phyloP scores from a whole-genome alignment of 2,113 vertebrate species.

The Symphodus melops region DNA sequence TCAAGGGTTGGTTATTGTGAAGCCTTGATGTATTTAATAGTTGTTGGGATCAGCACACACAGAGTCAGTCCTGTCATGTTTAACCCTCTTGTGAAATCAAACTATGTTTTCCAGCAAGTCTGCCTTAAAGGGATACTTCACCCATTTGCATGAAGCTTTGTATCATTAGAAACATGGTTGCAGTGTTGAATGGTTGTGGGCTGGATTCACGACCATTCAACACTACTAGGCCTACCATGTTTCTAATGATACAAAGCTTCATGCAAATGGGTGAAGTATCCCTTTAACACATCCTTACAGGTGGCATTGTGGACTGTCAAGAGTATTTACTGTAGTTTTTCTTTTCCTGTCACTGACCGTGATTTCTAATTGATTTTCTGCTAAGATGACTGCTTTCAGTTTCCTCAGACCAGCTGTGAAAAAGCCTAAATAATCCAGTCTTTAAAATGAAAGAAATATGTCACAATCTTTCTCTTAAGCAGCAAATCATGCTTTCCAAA shows the following conservation, averaged over 20 bases:
- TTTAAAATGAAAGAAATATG: conserved; percentile 32
- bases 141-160: too few relatives aligned
- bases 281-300: neutral
- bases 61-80: too few relatives aligned
- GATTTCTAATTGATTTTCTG: conserved; percentile 43
- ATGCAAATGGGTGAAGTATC: too few relatives aligned
- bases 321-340: conserved; percentile 5
- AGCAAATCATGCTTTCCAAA: conserved; percentile 6
- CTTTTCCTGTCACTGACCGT: neutral
- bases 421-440: conserved; percentile 17
- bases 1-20: too few relatives aligned
- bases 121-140: too few relatives aligned
- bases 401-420: conserved; percentile 9
- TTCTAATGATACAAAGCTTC: too few relatives aligned
- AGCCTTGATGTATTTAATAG: too few relatives aligned
- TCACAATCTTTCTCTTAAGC: conserved; percentile 5
- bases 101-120: neutral
- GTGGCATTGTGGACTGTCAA: conserved; percentile 11
- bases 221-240: too few relatives aligned
- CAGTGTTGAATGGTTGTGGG: too few relatives aligned
- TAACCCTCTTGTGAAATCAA: neutral
- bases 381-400: conserved; percentile 4
- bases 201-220: too few relatives aligned
- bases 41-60: too few relatives aligned
- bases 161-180: too few relatives aligned